Evolutionary conservation across 2,888 invertebrate species (phyloP), one percentile per base, ranked within the genome.

Genomic region (Ophioninae sp.): DNA sequence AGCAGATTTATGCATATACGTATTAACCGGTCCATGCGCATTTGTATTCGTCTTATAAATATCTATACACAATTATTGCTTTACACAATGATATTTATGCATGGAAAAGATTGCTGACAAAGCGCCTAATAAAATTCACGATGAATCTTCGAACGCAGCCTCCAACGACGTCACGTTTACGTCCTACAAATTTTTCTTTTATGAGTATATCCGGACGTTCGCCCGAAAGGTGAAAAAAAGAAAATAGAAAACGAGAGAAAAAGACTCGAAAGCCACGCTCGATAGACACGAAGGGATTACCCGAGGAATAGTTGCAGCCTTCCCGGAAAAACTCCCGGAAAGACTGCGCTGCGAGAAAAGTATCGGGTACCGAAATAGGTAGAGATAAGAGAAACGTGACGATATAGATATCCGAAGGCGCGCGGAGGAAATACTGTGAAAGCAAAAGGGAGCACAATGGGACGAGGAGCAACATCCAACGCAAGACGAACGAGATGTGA

Each of bases 181-280:
- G 30, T 76, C 62, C 57, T 13, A 70, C 37, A 61, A 70, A 67
- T 76, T 72, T 81, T 67, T 65, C 50, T 81, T 81, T 76, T 64
- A 56, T 65, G 50, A 77, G 44, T 21, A 78, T 56, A 56, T 56
- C 44, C 64, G 65, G 21, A 57, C 64, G 50, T 65, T 61, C 21
- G 76, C 76, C 23, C 70, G 39, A 73, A 21, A 39, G 20, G 73
- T 57, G 73, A 69, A 74, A 78, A 56, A 70, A 10, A 57, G 62
- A 82, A 17, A 50, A 17, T 3, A 10, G 6, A 8, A 20, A 21
- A 13, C 44, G 67, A 67, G 61, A 77, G 44, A 77, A 64, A 70
- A 50, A 59, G 56, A 70, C 59, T 59, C 59, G 41, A 56, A 69
- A 39, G 61, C 59, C 59, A 62, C 65, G 73, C 77, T 17, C 50